A percentile compares a stretch with the other conserved stretches of the same genome.
Evolutionary conservation across 2,888 invertebrate genomes (phyloP).

Genomic region (Pharmacophagus antenor): DNA sequence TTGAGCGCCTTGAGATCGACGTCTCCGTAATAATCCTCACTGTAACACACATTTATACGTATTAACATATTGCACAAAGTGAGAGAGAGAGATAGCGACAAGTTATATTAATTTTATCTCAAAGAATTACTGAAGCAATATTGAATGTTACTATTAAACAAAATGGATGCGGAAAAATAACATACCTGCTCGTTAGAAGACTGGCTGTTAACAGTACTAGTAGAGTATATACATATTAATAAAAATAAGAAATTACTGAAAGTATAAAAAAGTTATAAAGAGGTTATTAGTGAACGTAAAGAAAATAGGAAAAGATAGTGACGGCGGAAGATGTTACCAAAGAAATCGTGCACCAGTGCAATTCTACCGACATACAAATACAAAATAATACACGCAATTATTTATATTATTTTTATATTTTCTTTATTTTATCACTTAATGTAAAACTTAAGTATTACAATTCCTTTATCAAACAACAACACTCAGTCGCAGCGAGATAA

Average conservation of each 20-base stretch:
- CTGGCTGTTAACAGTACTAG: conserved; percentile 44
- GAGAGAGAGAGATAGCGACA: too few species aligned
- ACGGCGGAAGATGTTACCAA: conserved; percentile 58
- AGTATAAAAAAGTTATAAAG: too few species aligned
- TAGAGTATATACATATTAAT: conserved; percentile 41
- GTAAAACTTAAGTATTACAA: conserved; percentile 80
- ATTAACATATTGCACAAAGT: not conserved
- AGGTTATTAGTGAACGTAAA: conserved; percentile 63
- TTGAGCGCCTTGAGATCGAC: conserved; percentile 93
- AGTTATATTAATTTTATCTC: not conserved
- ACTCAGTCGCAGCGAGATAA: conserved; percentile 75
- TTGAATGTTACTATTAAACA: not conserved
- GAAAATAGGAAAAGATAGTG: conserved; percentile 53
- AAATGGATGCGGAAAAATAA: conserved; percentile 30
- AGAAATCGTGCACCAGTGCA: conserved; percentile 60
- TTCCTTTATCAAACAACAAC: conserved; percentile 79
- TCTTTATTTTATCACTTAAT: conserved; percentile 80
- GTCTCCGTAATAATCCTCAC: conserved; percentile 96
- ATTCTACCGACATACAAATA: conserved; percentile 42
- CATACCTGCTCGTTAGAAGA: conserved; percentile 43
- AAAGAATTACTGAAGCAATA: not conserved
- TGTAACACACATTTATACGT: conserved; percentile 59
- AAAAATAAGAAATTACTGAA: conserved; percentile 53
- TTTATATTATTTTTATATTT: conserved; percentile 60
- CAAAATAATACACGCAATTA: conserved; percentile 59